Base-by-base conservation (phyloP, 2,888 invertebrate genomes). In the Tipula vernalis region DNA sequence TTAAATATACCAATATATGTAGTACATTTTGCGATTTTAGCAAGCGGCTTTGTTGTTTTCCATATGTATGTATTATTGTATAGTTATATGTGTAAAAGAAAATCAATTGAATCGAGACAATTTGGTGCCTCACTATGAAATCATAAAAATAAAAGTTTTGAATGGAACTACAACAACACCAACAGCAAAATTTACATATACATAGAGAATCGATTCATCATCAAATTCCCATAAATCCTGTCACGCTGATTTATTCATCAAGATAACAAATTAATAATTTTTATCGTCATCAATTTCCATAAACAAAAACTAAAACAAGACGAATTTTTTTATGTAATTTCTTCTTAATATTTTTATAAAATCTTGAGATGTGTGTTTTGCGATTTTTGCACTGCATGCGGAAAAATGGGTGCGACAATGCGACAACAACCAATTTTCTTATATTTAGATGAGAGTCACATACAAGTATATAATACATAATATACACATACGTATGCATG, bases 251-350 rank as follows among this genome's bases (percentile, higher is more conserved):
- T 84, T 84, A 84, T 84, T 84, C 84, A 84, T 84, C 84, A 84
- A 84, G 84, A 84, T 84, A 39, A 84, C 84, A 36, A 84, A 84
- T 84, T 84, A 84, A 84, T 84, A 84, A 84, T 84, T 39, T 84
- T 84, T 84, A 84, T 84, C 84, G 39, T 84, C 84, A 84, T 84
- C 84, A 84, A 84, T 84, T 84, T 84, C 41, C 84, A 84, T 84
- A 84, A 71, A 71, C 5, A 71, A 71, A 18, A 71, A 71, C 71
- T 28, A 71, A 71, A 71, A 71, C 28, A 28, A 71, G 28, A 71
- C 28, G 71, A 28, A 10, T 71, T 71, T 71, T 18, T 71, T 71
- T 71, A 71, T 71, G 71, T 71, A 71, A 28, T 71, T 71, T 28
- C 71, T 28, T 71, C 71, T 71, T 71, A 71, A 71, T 71, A 28